Conservation (phyloP, 2,797 vertebrate species). For the Momotus momota region DNA sequence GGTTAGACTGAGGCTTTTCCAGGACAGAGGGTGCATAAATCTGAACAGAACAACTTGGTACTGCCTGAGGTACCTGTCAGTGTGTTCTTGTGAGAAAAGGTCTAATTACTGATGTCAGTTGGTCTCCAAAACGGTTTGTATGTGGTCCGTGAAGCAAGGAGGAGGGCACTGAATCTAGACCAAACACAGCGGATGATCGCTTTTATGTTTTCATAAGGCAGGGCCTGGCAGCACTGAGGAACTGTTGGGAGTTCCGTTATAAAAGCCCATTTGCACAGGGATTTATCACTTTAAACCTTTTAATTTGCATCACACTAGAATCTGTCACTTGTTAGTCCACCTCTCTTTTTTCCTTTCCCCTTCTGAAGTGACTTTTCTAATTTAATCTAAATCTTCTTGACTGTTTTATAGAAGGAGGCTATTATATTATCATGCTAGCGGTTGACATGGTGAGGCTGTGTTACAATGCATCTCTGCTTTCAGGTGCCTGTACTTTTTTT, state of each 20-base stretch:
- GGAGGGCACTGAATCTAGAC: slow-evolving; percentile 24
- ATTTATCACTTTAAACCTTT: not conserved
- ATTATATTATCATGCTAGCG: not conserved
- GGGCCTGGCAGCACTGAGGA: not conserved
- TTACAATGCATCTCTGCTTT: not conserved
- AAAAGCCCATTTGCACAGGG: not conserved
- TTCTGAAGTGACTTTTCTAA: slow-evolving; percentile 3
- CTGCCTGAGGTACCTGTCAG: slow-evolving; percentile 63
- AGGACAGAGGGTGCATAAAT: slow-evolving; percentile 50
- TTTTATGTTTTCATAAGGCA: slow-evolving; percentile 20
- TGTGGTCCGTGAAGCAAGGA: not conserved
- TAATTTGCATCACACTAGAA: slow-evolving; percentile 22
- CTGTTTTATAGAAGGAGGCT: not conserved
- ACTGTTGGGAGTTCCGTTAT: not conserved
- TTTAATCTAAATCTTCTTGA: slow-evolving; percentile 25
- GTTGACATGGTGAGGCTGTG: rapidly evolving
- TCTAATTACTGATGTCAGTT: slow-evolving; percentile 64
- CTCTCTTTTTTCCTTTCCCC: not conserved
- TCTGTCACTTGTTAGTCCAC: not conserved
- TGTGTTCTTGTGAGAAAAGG: not conserved
- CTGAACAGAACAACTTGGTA: slow-evolving; percentile 4
- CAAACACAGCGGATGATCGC: slow-evolving; percentile 9
- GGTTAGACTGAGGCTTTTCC: slow-evolving; percentile 23
- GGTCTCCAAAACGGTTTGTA: not conserved
- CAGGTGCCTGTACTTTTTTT: not conserved